phyloP scores from a whole-genome alignment of 2,113 vertebrate genomes.

The Tenrec ecaudatus region DNA sequence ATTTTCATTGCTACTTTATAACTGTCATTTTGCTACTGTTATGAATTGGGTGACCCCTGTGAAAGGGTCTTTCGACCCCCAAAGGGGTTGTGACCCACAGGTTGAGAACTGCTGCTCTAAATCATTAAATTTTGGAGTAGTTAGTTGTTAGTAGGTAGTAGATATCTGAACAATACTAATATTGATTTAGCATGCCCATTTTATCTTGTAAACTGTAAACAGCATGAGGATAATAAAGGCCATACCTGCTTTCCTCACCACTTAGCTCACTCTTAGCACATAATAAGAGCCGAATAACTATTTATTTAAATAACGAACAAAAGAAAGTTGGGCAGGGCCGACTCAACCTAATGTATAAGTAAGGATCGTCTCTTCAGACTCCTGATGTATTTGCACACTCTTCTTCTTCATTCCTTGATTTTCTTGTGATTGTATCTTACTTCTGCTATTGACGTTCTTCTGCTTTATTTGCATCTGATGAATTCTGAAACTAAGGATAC shows the following conservation, averaged over 20 bases:
- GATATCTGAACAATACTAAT: not conserved
- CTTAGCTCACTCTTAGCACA: not conserved
- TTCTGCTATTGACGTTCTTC: constrained; percentile 10
- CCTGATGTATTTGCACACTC: not conserved
- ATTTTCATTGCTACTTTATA: no score
- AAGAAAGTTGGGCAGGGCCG: not conserved
- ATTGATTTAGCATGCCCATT: not conserved
- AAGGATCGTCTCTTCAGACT: not conserved
- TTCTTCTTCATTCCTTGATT: not conserved
- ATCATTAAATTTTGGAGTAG: not conserved
- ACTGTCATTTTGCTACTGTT: no score
- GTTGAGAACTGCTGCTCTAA: no score
- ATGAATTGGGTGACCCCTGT: no score
- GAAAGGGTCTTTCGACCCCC: no score
- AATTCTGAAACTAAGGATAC: constrained; percentile 13
- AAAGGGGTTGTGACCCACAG: no score
- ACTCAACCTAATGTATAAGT: not conserved
- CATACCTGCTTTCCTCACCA: not conserved
- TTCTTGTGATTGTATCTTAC: not conserved
- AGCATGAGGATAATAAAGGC: not conserved
- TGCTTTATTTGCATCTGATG: constrained; percentile 21
- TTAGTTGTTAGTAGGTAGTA: not conserved
- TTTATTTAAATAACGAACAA: constrained; percentile 34
- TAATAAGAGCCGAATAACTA: not conserved
- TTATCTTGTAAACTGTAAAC: constrained; percentile 19